These are phyloP conservation scores for Phodopus roborovskii DNA, from an alignment of 2,113 vertebrate genomes.

Conservation along the genomic window DNA sequence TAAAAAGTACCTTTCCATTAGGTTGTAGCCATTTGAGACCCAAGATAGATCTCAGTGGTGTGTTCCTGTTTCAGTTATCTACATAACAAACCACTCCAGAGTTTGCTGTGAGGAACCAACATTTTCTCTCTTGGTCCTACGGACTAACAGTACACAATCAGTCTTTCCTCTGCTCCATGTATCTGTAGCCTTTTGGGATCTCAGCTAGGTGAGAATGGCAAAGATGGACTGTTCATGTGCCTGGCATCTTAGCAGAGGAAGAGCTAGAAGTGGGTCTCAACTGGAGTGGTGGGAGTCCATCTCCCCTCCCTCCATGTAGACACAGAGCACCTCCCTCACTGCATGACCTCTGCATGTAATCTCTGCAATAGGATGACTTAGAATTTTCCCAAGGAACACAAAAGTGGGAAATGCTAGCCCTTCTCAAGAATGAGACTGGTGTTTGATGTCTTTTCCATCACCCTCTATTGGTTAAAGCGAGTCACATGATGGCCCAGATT, in stretches of 20 bases:
- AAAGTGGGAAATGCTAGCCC: not conserved
- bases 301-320: not conserved
- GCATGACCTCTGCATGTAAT: not conserved
- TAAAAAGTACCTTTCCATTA: not conserved
- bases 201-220: not conserved
- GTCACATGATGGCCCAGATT: not conserved
- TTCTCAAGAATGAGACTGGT: not conserved
- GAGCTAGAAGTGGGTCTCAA: not conserved
- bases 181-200: not conserved
- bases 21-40: not conserved
- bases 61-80: not conserved
- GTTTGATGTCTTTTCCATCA: not conserved
- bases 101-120: not conserved
- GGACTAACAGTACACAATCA: not conserved
- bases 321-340: not conserved
- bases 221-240: not conserved
- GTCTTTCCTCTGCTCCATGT: not conserved
- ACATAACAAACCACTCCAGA: not conserved
- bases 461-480: not conserved
- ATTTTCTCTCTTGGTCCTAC: not conserved
- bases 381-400: not conserved
- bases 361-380: not conserved
- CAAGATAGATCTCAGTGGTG: not conserved
- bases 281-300: not conserved
- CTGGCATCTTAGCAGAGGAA: not conserved